Evolutionary conservation across 2,888 invertebrate genomes (phyloP), one percentile per base, ranked within the genome.

Genomic region (Beris chalybata): DNA sequence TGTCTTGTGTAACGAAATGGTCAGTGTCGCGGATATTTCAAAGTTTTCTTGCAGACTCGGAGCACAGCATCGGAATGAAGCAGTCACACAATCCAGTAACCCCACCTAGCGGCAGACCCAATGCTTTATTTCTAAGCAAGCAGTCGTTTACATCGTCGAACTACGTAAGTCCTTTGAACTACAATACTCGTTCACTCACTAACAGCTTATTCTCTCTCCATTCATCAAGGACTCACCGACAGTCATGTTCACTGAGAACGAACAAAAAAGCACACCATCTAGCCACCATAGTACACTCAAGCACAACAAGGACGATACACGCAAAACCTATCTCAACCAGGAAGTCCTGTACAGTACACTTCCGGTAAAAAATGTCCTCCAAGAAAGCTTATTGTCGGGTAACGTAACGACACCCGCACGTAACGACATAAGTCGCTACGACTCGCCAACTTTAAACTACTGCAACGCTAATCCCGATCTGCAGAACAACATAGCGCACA

Each of bases 211-310:
- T 59, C 45, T 64, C n/a, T 65, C 43, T 47, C 30, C 50, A 13
- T 15, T 65, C 61, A 56, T 63, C 52, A 53, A 72, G 70, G 65
- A 69, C 29, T 68, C 71, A 58, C 68, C 71, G 45, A 55, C 67
- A 43, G 70, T 52, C 22, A 64, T 67, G 38, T 65, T 66, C 9
- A 68, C 69, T 15, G 69, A 68, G n/a, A 68, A 61, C 58, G 71
- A 72, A 70, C 63, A 74, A 50, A 61, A 61, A 77, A 71, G 70
- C 65, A 53, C 79, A 68, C 78, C 79, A 59, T 79, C 80, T 48
- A 74, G 73, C 50, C 79, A 79, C 71, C 79, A 80, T 44, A 79
- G 78, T 67, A 79, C 80, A 1, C 71, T 81, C 15, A 79, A 78
- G 70, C 74, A 78, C 61, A 77, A 76, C 56, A 76, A 76, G 44